phyloP scores from a whole-genome alignment of 2,113 vertebrate genomes.

The Edolisoma coerulescens region DNA sequence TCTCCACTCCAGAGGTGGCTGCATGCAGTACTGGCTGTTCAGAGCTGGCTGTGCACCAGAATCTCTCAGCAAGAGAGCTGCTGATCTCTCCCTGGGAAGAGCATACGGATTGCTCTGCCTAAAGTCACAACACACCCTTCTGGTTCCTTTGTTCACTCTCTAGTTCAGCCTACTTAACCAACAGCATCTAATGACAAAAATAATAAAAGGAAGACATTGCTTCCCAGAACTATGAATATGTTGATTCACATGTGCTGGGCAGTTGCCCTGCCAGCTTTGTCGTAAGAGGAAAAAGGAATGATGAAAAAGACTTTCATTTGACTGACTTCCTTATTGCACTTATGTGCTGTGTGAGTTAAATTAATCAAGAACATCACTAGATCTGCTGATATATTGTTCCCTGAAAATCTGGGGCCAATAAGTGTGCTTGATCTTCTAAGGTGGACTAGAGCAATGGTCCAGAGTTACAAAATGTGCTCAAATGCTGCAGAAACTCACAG shows the following conservation, averaged over 20 bases:
- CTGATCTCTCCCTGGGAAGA: constrained; percentile 1
- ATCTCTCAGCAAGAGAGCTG: not conserved
- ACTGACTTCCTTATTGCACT: not conserved
- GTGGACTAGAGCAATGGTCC: not conserved
- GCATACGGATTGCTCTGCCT: not conserved
- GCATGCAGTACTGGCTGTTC: not conserved
- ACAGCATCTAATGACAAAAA: not conserved
- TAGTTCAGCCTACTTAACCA: not conserved
- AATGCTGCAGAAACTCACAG: not conserved
- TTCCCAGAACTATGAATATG: not conserved
- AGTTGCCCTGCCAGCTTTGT: not conserved
- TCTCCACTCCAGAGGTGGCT: not conserved
- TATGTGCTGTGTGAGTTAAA: not conserved
- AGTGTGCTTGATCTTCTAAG: not conserved
- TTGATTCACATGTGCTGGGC: not conserved
- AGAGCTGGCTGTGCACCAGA: not conserved
- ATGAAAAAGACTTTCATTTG: not conserved
- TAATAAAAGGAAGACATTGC: not conserved
- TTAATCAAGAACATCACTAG: not conserved
- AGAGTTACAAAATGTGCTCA: not conserved
- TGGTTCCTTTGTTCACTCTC: not conserved
- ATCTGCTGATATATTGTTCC: not conserved
- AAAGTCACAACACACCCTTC: constrained; percentile 10
- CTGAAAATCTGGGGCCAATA: not conserved
- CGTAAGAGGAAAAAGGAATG: not conserved